Evolutionary conservation across 1,140 invertebrate species (phyloP).

Genomic region (Thaumatotibia leucotreta): DNA sequence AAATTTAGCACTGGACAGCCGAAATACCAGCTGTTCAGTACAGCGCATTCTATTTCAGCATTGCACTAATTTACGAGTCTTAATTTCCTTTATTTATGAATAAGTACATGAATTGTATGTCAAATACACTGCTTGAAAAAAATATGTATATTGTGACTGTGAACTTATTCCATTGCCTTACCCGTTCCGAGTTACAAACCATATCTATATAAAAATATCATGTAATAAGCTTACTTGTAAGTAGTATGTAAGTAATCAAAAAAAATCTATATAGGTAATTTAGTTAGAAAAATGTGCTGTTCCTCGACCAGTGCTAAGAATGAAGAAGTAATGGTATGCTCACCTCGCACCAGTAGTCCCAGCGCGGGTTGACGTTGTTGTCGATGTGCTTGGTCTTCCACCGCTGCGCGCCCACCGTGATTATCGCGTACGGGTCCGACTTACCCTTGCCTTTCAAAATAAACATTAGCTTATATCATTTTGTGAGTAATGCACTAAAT

Average conservation of each 20-base stretch:
- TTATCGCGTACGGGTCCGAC: slow-evolving; percentile 95
- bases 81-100: too few species aligned
- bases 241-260: not conserved
- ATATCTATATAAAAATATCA: too few species aligned
- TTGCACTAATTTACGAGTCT: too few species aligned
- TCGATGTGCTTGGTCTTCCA: slow-evolving; percentile 93
- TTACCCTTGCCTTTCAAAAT: slow-evolving; percentile 85
- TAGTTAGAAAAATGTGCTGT: slow-evolving; percentile 18
- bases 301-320: slow-evolving; percentile 26
- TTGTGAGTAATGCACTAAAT: too few species aligned
- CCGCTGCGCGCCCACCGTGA: slow-evolving; percentile 91
- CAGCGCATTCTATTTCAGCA: too few species aligned
- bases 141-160: not conserved
- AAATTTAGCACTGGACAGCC: too few species aligned
- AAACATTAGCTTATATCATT: too few species aligned
- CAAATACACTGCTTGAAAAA: not conserved
- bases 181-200: too few species aligned
- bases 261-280: not conserved
- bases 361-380: slow-evolving; percentile 94
- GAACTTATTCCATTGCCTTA: not conserved
- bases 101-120: not conserved
- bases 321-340: slow-evolving; percentile 33
- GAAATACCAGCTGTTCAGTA: too few species aligned
- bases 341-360: slow-evolving; percentile 97
- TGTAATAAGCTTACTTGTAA: too few species aligned